A percentile compares a stretch with the other conserved stretches of the same genome.
Conservation (phyloP, 2,888 invertebrate species). For the Chloroclystis v-ata region DNA sequence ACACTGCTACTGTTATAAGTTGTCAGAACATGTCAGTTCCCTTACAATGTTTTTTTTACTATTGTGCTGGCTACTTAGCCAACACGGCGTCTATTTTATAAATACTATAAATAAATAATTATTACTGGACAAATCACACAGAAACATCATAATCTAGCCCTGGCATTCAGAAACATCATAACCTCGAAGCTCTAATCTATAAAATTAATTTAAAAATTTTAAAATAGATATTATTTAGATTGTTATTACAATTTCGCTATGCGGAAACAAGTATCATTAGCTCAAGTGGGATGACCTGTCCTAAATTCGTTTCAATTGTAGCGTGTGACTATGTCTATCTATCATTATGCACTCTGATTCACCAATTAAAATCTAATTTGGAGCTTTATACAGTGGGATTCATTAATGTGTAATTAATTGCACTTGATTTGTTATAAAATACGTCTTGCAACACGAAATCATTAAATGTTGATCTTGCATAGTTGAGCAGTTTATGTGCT, state of each 20-base stretch:
- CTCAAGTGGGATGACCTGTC: slow-evolving; percentile 1
- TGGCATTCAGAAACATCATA: too few relatives aligned
- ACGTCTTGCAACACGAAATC: slow-evolving; percentile 30
- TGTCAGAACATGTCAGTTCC: too few relatives aligned
- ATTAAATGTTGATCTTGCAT: slow-evolving; percentile 31
- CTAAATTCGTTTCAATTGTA: slow-evolving; percentile 5
- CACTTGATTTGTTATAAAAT: slow-evolving; percentile 32
- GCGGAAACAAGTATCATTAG: slow-evolving; percentile 2
- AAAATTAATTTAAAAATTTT: too few relatives aligned
- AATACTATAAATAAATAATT: too few relatives aligned
- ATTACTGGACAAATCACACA: too few relatives aligned
- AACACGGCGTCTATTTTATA: too few relatives aligned
- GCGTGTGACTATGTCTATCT: slow-evolving; percentile 2
- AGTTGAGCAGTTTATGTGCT: neutral
- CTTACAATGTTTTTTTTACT: too few relatives aligned
- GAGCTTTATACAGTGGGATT: slow-evolving; percentile 40
- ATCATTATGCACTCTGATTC: slow-evolving; percentile 35
- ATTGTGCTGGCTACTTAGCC: too few relatives aligned
- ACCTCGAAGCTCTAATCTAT: too few relatives aligned
- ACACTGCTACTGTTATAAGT: too few relatives aligned
- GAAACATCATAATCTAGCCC: too few relatives aligned
- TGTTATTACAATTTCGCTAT: neutral
- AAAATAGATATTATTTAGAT: too few relatives aligned
- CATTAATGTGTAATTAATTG: slow-evolving; percentile 50
- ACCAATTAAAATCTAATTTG: slow-evolving; percentile 68